Conservation (phyloP, 2,888 invertebrate genomes). For the Orchestes rusci region DNA sequence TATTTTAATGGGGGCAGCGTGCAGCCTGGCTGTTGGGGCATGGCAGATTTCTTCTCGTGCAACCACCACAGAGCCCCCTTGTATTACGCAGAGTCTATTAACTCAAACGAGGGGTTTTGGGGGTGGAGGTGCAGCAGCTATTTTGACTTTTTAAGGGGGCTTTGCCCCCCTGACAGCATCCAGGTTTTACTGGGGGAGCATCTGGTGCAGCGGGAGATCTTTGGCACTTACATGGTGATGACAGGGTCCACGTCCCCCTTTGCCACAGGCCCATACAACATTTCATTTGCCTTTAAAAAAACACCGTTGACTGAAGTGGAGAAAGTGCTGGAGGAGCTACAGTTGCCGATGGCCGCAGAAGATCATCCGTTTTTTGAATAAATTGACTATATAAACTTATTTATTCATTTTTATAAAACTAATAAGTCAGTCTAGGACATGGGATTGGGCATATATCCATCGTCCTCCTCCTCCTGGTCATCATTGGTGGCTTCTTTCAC, state of each 20-base stretch:
- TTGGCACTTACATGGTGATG: conserved; percentile 47
- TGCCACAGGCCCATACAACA: conserved; percentile 53
- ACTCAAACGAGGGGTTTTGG: conserved; percentile 56
- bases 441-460: conserved; percentile 32
- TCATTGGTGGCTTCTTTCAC: conserved; percentile 42
- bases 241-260: conserved; percentile 52
- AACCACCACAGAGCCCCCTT: conserved; percentile 57
- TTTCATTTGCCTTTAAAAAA: no score
- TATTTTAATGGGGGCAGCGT: conserved; percentile 63
- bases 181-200: conserved; percentile 47
- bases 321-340: no score
- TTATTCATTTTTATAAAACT: no score
- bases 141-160: conserved; percentile 50
- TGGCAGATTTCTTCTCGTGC: conserved; percentile 53
- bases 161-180: conserved; percentile 49
- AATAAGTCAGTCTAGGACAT: no score
- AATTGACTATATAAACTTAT: no score
- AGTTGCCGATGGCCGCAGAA: no score
- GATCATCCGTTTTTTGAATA: no score
- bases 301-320: no score
- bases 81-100: conserved; percentile 60
- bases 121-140: conserved; percentile 58
- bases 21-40: conserved; percentile 49
- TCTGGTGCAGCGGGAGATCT: conserved; percentile 37
- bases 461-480: conserved; percentile 38